Evolutionary conservation across 2,888 invertebrate species (phyloP).

Genomic region (Archips xylosteana): DNA sequence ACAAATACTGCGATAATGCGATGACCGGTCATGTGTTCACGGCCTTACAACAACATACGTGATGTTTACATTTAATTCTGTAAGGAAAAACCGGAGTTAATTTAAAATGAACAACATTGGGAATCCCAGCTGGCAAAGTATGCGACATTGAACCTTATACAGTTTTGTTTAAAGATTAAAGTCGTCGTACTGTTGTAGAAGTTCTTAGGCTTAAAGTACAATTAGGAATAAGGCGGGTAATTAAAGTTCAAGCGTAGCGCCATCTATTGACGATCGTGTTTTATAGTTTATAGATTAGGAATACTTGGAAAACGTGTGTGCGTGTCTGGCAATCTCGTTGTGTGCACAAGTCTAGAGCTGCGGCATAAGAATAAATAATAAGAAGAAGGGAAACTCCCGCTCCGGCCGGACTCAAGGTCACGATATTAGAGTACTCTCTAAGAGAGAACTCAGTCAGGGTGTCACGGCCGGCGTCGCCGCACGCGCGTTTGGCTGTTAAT

Average conservation of each 20-base stretch:
- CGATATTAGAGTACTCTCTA: no score
- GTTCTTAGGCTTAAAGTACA: not conserved
- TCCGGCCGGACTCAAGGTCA: no score
- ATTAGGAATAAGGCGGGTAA: not conserved
- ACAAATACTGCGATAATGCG: not conserved
- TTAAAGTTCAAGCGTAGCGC: not conserved
- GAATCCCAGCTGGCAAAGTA: not conserved
- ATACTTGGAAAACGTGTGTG: no score
- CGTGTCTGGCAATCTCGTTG: no score
- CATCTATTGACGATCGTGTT: not conserved
- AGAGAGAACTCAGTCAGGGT: no score
- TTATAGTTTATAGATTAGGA: no score
- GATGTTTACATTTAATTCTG: not conserved
- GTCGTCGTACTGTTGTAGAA: not conserved
- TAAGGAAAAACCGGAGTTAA: conserved; percentile 8
- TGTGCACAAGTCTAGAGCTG: no score
- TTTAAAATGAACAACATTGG: not conserved
- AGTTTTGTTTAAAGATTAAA: not conserved
- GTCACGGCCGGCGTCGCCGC: no score
- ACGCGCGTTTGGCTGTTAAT: no score
- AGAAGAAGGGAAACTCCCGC: no score
- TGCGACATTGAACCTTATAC: not conserved
- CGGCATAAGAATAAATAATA: no score
- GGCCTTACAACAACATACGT: not conserved
- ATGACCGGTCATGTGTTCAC: conserved; percentile 2